Conservation (phyloP, 1,140 invertebrate species). For the Galleria mellonella region DNA sequence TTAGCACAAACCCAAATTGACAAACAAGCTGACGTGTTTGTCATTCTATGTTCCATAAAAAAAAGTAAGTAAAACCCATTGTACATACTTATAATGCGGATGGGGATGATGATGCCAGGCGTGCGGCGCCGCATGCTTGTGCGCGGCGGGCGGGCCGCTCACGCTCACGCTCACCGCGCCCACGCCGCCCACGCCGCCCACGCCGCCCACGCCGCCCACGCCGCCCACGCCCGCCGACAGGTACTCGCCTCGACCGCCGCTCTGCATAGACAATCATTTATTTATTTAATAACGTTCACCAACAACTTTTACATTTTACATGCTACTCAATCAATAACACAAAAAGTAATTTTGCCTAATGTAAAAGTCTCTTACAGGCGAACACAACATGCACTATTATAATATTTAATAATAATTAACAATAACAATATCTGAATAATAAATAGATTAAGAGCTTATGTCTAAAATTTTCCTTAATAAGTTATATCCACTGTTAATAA, state of each 20-base stretch:
- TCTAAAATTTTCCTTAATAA: no score
- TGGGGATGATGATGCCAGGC: slow-evolving; percentile 60
- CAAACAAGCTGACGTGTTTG: no score
- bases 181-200: slow-evolving; percentile 4
- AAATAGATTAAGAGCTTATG: no score
- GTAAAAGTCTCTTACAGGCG: no score
- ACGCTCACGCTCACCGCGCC: slow-evolving; percentile 28
- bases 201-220: slow-evolving; percentile 9
- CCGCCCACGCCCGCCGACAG: slow-evolving; percentile 3
- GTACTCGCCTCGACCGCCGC: slow-evolving; percentile 47
- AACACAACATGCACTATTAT: no score
- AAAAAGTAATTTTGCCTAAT: neutral
- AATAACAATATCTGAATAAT: no score
- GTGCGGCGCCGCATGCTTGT: slow-evolving; percentile 51
- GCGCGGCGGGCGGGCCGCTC: slow-evolving; percentile 38
- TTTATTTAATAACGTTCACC: neutral
- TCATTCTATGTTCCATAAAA: neutral
- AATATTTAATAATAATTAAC: no score
- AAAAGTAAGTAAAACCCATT: neutral
- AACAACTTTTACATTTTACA: no score
- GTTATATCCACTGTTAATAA: no score
- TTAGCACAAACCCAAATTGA: no score
- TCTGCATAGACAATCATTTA: no score
- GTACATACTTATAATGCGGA: slow-evolving; percentile 52
- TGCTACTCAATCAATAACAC: no score